These are phyloP conservation scores for Steinernema hermaphroditum DNA, from an alignment of 2,888 invertebrate genomes.

Conservation along the genomic window DNA sequence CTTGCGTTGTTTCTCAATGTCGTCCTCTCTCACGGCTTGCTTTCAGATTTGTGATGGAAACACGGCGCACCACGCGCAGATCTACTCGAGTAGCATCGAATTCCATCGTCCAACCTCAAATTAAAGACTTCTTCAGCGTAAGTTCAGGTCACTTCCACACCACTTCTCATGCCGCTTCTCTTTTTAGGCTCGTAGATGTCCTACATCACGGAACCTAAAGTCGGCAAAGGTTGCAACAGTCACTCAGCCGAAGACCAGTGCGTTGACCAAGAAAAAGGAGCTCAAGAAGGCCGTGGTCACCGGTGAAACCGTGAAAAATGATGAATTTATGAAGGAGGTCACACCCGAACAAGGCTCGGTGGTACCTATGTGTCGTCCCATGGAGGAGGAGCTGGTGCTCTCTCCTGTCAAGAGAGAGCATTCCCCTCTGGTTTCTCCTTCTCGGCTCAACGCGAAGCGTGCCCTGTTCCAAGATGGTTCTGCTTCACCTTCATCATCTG, in stretches of 20 bases:
- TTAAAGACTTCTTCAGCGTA: neutral
- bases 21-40: no score
- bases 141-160: no score
- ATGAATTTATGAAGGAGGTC: neutral
- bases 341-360: neutral
- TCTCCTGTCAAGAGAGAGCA: neutral
- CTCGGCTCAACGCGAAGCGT: neutral
- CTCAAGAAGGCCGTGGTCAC: conserved; percentile 7
- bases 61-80: neutral
- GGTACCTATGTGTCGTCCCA: neutral
- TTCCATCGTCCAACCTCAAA: neutral
- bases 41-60: neutral
- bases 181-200: neutral
- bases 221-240: no score
- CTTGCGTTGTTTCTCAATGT: no score
- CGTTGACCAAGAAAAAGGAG: neutral
- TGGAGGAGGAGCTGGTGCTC: neutral
- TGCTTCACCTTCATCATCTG: neutral
- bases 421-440: neutral
- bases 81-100: neutral
- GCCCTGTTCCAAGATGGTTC: neutral
- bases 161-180: no score
- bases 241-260: neutral
- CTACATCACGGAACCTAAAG: neutral
- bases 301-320: neutral